Percentiles rank a stretch among this genome's conserved stretches.
Evolutionary conservation across 1,140 invertebrate species (phyloP).

Genomic region (Dufourea novaeangliae): DNA sequence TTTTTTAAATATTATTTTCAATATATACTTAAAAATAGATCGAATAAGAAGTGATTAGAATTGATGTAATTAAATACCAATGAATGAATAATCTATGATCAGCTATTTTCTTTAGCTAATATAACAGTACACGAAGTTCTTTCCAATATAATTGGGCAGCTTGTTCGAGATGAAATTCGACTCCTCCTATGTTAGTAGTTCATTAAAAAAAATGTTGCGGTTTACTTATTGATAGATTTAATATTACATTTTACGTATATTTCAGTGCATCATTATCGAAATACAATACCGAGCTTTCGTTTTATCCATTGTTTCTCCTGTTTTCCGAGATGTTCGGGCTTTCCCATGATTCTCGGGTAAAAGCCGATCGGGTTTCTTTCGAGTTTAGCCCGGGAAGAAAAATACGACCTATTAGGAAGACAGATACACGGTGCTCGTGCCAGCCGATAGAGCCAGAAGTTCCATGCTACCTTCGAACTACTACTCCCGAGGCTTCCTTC

Average conservation of each 20-base stretch:
- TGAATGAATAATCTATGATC: too few relatives aligned
- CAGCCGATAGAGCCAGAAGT: not conserved
- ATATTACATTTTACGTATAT: not conserved
- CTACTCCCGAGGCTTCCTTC: not conserved
- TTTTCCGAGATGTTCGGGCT: not conserved
- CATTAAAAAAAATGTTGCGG: too few relatives aligned
- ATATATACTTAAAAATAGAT: too few relatives aligned
- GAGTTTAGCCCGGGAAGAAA: not conserved
- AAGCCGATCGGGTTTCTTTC: slow-evolving; percentile 10
- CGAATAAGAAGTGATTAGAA: too few relatives aligned
- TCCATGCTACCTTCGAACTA: not conserved
- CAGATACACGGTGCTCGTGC: not conserved
- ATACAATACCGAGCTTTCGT: not conserved
- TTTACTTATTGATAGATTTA: too few relatives aligned
- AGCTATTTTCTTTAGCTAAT: too few relatives aligned
- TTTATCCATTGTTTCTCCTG: slow-evolving; percentile 6
- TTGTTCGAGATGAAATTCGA: too few relatives aligned
- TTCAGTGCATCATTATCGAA: slow-evolving; percentile 9
- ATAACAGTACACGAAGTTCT: too few relatives aligned
- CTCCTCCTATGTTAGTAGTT: too few relatives aligned
- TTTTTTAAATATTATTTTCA: too few relatives aligned
- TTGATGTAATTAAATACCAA: too few relatives aligned
- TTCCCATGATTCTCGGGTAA: not conserved
- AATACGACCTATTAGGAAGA: not conserved
- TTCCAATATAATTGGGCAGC: too few relatives aligned